Evolutionary conservation across 2,888 invertebrate species (phyloP).

Genomic region (Parascotia fuliginaria): DNA sequence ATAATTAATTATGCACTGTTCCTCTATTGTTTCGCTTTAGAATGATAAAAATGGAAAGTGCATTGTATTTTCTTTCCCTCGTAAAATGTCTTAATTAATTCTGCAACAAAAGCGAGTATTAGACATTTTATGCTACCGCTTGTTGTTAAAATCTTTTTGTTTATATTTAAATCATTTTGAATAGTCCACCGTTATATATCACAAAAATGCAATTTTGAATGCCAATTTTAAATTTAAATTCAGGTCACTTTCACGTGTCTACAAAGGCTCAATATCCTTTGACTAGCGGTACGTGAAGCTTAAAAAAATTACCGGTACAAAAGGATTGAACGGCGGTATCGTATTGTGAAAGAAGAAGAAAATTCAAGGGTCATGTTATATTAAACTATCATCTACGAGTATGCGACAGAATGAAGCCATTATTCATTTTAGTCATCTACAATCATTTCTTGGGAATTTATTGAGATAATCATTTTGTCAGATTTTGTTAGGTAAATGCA

Average conservation of each 20-base stretch:
- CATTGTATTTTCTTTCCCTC: slow-evolving; percentile 30
- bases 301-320: slow-evolving; percentile 27
- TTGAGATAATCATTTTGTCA: no score
- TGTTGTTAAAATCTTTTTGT: background rate
- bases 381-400: background rate
- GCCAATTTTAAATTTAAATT: background rate
- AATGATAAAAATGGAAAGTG: slow-evolving; percentile 34
- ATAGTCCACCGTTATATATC: no score
- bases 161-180: no score
- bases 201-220: background rate
- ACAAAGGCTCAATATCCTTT: slow-evolving; percentile 27
- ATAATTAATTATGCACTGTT: background rate
- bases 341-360: slow-evolving; percentile 12
- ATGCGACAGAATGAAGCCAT: no score
- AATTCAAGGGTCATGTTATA: slow-evolving; percentile 1
- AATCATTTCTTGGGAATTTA: no score
- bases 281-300: slow-evolving; percentile 20
- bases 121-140: background rate
- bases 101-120: slow-evolving; percentile 11
- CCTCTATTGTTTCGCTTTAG: background rate
- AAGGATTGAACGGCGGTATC: slow-evolving; percentile 13
- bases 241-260: background rate
- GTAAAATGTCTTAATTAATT: slow-evolving; percentile 18
- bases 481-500: no score
- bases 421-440: no score